Conservation (phyloP, 2,797 vertebrate species). For the Enteromius treurensis region DNA sequence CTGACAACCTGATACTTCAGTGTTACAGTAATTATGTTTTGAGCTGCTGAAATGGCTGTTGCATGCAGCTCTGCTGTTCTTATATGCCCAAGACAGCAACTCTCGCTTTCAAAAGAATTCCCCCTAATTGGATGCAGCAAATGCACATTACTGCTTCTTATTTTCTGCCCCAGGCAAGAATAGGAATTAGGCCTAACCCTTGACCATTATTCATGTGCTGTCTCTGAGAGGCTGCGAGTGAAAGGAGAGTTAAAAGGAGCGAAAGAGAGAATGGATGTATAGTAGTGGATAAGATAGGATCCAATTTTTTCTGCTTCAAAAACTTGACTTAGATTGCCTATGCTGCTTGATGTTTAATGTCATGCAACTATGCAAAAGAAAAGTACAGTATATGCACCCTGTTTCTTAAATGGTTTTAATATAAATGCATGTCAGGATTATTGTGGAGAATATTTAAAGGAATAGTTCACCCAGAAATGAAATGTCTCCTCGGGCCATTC, state of each 20-base stretch:
- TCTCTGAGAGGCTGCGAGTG: conserved; percentile 7
- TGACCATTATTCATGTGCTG: conserved; percentile 42
- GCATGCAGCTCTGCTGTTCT: neutral
- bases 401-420: neutral
- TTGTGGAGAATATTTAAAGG: neutral
- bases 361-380: conserved; percentile 3
- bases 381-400: neutral
- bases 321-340: neutral
- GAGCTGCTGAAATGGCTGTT: neutral
- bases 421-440: neutral
- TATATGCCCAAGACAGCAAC: neutral
- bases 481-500: neutral
- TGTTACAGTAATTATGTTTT: conserved; percentile 5
- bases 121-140: conserved; percentile 3
- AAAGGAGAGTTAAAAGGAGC: conserved; percentile 15
- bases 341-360: neutral
- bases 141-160: conserved; percentile 50
- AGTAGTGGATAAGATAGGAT: neutral
- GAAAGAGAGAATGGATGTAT: conserved; percentile 27
- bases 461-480: neutral
- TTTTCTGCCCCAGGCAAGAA: conserved; percentile 33
- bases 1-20: neutral
- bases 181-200: conserved; percentile 33
- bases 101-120: conserved; percentile 21
- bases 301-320: neutral